Evolutionary conservation across 2,888 invertebrate species (phyloP).

Genomic region (Alsophila aescularia): DNA sequence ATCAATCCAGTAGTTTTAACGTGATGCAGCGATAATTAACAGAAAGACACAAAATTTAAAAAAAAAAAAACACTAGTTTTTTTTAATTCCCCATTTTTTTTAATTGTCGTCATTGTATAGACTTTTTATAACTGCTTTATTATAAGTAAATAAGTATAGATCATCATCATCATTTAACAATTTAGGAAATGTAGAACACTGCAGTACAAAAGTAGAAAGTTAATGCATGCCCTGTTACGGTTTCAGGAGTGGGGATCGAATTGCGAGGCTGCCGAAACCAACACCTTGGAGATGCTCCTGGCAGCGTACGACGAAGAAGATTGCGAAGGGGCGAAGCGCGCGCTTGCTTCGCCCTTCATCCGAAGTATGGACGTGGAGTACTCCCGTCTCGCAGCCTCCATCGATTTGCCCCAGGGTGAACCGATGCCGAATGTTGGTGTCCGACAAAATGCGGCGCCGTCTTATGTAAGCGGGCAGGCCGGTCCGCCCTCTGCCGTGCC

Average conservation of each 20-base stretch:
- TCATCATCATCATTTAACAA: no score
- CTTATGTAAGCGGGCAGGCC: conserved; percentile 72
- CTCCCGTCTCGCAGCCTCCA: conserved; percentile 80
- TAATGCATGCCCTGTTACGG: no score
- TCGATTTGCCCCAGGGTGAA: conserved; percentile 61
- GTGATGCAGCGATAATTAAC: no score
- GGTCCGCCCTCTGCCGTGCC: background rate
- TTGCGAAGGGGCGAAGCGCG: conserved; percentile 89
- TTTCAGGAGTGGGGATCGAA: conserved; percentile 91
- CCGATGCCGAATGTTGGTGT: conserved; percentile 85
- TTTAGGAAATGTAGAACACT: no score
- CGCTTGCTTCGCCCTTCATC: conserved; percentile 92
- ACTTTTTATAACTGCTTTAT: no score
- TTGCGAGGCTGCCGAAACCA: conserved; percentile 92
- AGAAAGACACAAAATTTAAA: no score
- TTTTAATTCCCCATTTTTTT: no score
- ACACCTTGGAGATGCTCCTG: conserved; percentile 91
- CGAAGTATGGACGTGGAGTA: conserved; percentile 97
- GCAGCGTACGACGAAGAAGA: conserved; percentile 95
- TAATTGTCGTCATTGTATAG: no score
- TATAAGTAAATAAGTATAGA: no score
- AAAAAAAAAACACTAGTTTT: no score
- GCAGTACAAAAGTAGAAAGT: no score
- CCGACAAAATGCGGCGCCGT: conserved; percentile 88
- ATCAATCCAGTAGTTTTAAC: no score